Evolutionary conservation across 1,140 invertebrate genomes (phyloP).

Genomic region (Yoshiicerus persimilis): DNA sequence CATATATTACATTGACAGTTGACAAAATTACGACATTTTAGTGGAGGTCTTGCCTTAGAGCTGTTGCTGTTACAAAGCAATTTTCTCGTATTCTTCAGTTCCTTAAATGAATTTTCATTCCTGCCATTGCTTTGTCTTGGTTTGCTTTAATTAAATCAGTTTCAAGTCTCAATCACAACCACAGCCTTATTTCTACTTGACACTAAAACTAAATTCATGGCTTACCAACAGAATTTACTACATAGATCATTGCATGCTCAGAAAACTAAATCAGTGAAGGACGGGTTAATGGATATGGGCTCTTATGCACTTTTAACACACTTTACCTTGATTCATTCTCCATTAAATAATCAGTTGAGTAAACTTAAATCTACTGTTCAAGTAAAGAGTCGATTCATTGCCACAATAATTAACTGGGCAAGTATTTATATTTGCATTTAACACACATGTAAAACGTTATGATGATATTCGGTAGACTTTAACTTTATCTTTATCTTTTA

Average conservation of each 20-base stretch:
- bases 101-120: not conserved
- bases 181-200: not conserved
- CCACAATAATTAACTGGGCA: not conserved
- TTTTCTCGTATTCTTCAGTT: not conserved
- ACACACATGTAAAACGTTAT: not conserved
- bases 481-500: not conserved
- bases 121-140: not conserved
- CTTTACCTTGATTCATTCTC: slow-evolving; percentile 5
- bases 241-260: not conserved
- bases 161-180: not conserved
- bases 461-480: too few relatives aligned
- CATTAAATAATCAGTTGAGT: not conserved
- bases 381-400: not conserved
- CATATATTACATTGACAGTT: not conserved
- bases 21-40: not conserved
- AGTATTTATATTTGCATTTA: not conserved
- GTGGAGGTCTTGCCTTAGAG: not conserved
- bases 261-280: not conserved
- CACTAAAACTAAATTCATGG: not conserved
- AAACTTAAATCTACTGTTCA: not conserved
- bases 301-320: not conserved
- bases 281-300: not conserved
- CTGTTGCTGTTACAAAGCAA: not conserved
- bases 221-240: not conserved
- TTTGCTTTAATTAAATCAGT: slow-evolving; percentile 8